These are phyloP conservation scores for Hydra vulgaris DNA, from an alignment of 30 jellyfish, hydroid and myxozoan species.

Conservation along the genomic window DNA sequence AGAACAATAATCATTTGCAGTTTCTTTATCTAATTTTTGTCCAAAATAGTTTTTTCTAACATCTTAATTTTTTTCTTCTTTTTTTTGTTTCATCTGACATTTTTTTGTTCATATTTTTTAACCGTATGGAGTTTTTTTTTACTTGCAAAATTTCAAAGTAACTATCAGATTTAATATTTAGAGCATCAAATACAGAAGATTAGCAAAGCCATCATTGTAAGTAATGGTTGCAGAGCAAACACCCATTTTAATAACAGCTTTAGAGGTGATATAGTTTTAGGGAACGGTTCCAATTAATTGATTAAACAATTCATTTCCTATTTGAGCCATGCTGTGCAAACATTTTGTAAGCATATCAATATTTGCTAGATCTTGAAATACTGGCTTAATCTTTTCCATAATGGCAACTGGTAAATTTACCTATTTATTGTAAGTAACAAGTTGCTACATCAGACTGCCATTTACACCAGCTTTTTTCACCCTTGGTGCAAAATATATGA, in stretches of 20 bases:
- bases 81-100: background rate
- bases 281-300: background rate
- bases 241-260: background rate
- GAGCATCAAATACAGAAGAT: background rate
- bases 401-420: slow-evolving; percentile 36
- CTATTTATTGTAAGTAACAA: slow-evolving; percentile 13
- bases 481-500: slow-evolving; percentile 27
- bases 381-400: slow-evolving; percentile 16
- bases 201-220: background rate
- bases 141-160: background rate
- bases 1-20: background rate
- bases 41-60: background rate
- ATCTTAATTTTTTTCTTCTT: background rate
- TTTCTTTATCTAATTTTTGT: background rate
- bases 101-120: slow-evolving; percentile 3
- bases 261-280: slow-evolving; percentile 4
- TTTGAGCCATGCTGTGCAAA: slow-evolving; percentile 38
- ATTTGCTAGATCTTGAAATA: slow-evolving; percentile 29
- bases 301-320: slow-evolving; percentile 28
- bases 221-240: background rate
- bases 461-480: slow-evolving; percentile 33
- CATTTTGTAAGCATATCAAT: slow-evolving; percentile 26
- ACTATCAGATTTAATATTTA: background rate
- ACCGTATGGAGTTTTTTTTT: background rate
- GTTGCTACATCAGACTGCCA: slow-evolving; percentile 27